Evolutionary conservation across 2,797 vertebrate species (phyloP), one percentile per base, ranked within the genome.

Genomic region (Oryzias dopingdopingensis): DNA sequence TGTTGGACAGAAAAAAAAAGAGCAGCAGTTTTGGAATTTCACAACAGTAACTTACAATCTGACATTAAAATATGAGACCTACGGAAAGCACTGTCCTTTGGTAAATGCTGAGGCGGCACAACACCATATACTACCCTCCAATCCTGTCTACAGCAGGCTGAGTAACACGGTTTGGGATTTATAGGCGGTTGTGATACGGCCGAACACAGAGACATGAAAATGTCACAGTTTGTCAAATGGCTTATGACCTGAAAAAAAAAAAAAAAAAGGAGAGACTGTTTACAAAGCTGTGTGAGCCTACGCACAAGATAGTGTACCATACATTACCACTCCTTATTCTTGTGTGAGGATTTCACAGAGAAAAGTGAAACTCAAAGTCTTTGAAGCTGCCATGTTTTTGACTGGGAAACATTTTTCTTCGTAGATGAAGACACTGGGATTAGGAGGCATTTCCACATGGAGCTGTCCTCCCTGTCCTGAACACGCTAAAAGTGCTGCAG

Each of bases 91-190:
- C 64, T 86, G 86, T 84, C 84, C 86, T 89, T 88, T 89, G 58
- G 66, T 88, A 82, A 84, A 84, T 78, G 84, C 87, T 88, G 86
- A 88, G 77, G 7, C 59, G 61, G 86, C 86, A 87, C 56, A 81
- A 79, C 48, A 51, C 54, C 64, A 47, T 66, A 64, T 49, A 62
- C 56, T 64, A 51, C 65, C 49, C 51, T 74, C 65, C 18, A 56
- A 70, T 73, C 69, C 68, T 54, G 80, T 87, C 84, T 86, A 86
- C 81, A 83, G 79, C 70, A 65, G 82, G 72, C 74, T 73, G 79
- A 80, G 68, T 76, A 78, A 72, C 76, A 72, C 76, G 78, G 76
- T 82, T 80, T 71, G 49, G 74, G 60, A 89, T 89, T 85, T 85
- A 87, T 79, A 62, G 78, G 74, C 75, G 68, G 80, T 80, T 87